Percentiles rank a stretch among this genome's conserved stretches.
phyloP scores from a whole-genome alignment of 2,797 vertebrate species.

The Lepus oiostolus region DNA sequence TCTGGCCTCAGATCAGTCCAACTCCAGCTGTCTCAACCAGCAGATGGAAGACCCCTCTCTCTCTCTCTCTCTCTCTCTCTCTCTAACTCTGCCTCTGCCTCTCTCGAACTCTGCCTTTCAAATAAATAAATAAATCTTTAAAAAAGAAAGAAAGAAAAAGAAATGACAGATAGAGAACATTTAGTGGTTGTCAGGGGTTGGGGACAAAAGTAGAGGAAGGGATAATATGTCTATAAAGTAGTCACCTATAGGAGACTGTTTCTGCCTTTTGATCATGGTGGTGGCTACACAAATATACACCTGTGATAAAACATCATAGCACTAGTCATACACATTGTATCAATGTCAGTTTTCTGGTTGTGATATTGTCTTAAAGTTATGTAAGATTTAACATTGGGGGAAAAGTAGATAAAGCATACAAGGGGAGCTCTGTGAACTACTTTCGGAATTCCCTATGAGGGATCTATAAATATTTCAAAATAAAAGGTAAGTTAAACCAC shows the following conservation, averaged over 20 bases:
- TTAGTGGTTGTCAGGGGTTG: not conserved
- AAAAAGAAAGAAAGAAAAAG: no score
- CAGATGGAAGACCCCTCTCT: no score
- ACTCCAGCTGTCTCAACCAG: no score
- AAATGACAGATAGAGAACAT: constrained; percentile 10
- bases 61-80: no score
- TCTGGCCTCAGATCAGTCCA: no score
- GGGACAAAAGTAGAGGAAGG: not conserved
- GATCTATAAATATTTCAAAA: constrained; percentile 24
- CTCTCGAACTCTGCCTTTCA: no score
- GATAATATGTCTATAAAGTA: not conserved
- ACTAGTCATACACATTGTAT: not conserved
- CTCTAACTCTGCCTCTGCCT: no score
- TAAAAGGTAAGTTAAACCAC: not conserved
- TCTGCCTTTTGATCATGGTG: not conserved
- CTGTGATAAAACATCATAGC: not conserved
- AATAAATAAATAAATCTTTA: no score
- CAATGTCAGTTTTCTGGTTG: not conserved
- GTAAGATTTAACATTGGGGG: not conserved
- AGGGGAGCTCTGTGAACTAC: not conserved
- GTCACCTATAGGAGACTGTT: not conserved
- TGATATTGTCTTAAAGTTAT: not conserved
- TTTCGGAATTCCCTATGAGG: not conserved
- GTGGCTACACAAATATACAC: not conserved
- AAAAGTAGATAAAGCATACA: not conserved